Evolutionary conservation across 2,797 vertebrate species (phyloP).

Genomic region (Ctenochaetus hawaiiensis): DNA sequence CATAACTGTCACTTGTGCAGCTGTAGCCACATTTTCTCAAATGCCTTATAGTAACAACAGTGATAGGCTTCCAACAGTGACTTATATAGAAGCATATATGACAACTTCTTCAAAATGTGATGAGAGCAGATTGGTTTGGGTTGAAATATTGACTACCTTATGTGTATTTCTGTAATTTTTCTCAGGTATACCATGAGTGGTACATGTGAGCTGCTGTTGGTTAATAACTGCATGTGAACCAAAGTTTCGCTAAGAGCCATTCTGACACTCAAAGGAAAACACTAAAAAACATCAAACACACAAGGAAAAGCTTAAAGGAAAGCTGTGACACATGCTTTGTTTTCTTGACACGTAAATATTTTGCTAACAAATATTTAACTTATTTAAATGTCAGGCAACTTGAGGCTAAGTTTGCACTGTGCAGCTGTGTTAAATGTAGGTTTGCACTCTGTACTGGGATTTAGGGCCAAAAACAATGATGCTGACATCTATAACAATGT

Average conservation of each 20-base stretch:
- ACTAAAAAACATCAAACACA: not conserved
- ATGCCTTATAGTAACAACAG: not conserved
- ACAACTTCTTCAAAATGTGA: not conserved
- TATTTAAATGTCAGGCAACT: constrained; percentile 34
- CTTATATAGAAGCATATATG: not conserved
- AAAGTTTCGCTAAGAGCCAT: not conserved
- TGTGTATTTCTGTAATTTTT: not conserved
- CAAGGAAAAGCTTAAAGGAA: not conserved
- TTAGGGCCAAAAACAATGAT: not conserved
- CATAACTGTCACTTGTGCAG: constrained; percentile 6
- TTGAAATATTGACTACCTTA: not conserved
- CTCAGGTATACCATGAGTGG: not conserved
- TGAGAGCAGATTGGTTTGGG: no score
- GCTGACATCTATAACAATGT: no score
- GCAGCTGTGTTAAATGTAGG: constrained; percentile 18
- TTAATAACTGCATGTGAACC: constrained; percentile 1
- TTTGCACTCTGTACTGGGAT: not conserved
- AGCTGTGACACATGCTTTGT: no score
- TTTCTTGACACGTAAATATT: constrained; percentile 8
- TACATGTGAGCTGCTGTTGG: not conserved
- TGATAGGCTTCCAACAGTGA: not conserved
- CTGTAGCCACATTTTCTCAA: not conserved
- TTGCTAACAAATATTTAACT: constrained; percentile 16
- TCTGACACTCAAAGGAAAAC: not conserved
- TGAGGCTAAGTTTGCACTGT: constrained; percentile 5